These are phyloP conservation scores for Drosophila bifasciata DNA, from an alignment of 1,140 invertebrate genomes.

Conservation along the genomic window DNA sequence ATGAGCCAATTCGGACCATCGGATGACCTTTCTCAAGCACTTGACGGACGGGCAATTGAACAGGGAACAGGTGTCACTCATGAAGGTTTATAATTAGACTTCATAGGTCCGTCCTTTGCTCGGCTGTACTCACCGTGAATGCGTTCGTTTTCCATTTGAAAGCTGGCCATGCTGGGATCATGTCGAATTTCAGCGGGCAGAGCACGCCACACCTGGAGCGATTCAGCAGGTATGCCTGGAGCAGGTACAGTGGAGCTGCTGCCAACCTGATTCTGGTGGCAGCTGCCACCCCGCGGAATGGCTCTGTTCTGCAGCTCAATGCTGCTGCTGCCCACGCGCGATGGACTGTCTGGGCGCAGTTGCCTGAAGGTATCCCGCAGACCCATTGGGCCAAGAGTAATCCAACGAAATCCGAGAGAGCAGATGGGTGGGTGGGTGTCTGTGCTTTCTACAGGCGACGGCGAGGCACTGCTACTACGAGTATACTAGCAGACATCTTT, in stretches of 20 bases:
- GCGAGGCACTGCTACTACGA: conserved; percentile 11
- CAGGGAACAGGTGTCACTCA: conserved; percentile 17
- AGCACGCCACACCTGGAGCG: conserved; percentile 86
- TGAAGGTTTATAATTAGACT: not conserved
- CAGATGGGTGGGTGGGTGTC: conserved; percentile 19
- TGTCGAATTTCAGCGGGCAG: conserved; percentile 87
- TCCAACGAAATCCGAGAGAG: not conserved
- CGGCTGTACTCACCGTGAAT: conserved; percentile 84
- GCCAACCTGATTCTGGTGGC: conserved; percentile 32
- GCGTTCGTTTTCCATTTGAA: conserved; percentile 87
- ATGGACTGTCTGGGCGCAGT: conserved; percentile 61
- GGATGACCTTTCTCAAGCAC: conserved; percentile 31
- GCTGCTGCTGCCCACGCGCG: conserved; percentile 32
- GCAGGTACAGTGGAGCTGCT: no score
- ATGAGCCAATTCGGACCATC: conserved; percentile 3
- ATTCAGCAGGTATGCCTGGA: conserved; percentile 82
- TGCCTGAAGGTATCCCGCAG: conserved; percentile 60
- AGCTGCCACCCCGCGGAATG: conserved; percentile 34
- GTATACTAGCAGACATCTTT: conserved; percentile 49
- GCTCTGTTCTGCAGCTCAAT: conserved; percentile 45
- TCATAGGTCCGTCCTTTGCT: not conserved
- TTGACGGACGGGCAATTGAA: conserved; percentile 52
- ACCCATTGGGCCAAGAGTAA: conserved; percentile 56
- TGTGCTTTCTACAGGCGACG: conserved; percentile 7
- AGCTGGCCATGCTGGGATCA: conserved; percentile 87